phyloP scores from a whole-genome alignment of 2,888 invertebrate species.

The Pycnomerus fuliginosus region DNA sequence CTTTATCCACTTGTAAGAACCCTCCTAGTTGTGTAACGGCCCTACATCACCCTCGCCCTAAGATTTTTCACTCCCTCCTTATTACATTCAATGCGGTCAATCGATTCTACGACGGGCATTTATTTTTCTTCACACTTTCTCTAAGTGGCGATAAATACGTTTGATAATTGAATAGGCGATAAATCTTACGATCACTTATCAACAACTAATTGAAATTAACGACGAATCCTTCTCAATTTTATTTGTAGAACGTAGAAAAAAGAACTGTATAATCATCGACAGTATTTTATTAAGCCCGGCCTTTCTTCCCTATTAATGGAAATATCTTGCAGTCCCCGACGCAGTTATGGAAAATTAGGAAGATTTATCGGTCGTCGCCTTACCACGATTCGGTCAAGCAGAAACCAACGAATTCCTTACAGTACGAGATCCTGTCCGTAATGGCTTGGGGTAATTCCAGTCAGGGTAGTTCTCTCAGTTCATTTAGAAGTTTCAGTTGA shows the following conservation, averaged over 20 bases:
- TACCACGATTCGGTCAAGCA: slow-evolving; percentile 40
- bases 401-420: slow-evolving; percentile 34
- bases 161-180: slow-evolving; percentile 20
- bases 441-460: slow-evolving; percentile 22
- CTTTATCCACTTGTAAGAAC: slow-evolving; percentile 23
- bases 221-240: slow-evolving; percentile 13
- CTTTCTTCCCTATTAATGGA: slow-evolving; percentile 12
- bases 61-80: slow-evolving; percentile 28
- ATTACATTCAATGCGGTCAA: slow-evolving; percentile 31
- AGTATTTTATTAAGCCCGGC: too few species aligned
- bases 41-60: slow-evolving; percentile 26
- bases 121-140: slow-evolving; percentile 27
- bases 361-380: slow-evolving; percentile 45
- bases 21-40: slow-evolving; percentile 23
- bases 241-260: too few species aligned
- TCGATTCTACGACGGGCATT: slow-evolving; percentile 25
- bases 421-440: slow-evolving; percentile 14
- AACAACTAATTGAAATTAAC: slow-evolving; percentile 21
- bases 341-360: slow-evolving; percentile 45
- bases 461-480: slow-evolving; percentile 15
- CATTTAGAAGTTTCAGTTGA: slow-evolving; percentile 21
- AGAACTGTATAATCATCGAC: too few species aligned
- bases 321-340: slow-evolving; percentile 22
- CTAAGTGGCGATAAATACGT: slow-evolving; percentile 26
- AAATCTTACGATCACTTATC: slow-evolving; percentile 17